phyloP scores from a whole-genome alignment of 2,797 vertebrate species.

The Discoglossus pictus region DNA sequence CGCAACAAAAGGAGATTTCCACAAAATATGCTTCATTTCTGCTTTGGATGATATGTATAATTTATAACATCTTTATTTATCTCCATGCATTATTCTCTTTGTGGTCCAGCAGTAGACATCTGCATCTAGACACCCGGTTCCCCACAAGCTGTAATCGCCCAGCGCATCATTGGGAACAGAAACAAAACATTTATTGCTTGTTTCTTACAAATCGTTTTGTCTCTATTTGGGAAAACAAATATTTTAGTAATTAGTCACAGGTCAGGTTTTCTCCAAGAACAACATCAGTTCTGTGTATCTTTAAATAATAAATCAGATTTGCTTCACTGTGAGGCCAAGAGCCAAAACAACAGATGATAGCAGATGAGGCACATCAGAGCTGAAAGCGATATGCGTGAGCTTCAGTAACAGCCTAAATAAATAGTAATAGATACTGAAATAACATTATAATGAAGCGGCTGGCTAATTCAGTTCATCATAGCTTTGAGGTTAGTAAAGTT shows the following conservation, averaged over 20 bases:
- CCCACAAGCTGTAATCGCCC: too few species aligned
- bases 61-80: too few species aligned
- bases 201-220: background rate
- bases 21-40: too few species aligned
- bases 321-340: slow-evolving; percentile 55
- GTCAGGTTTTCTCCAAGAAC: slow-evolving; percentile 66
- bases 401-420: background rate
- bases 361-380: background rate
- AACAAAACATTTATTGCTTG: too few species aligned
- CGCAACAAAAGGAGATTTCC: too few species aligned
- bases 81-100: too few species aligned
- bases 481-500: too few species aligned
- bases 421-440: background rate
- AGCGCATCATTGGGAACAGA: too few species aligned
- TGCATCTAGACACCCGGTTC: too few species aligned
- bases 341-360: background rate
- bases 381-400: background rate
- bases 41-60: too few species aligned
- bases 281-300: slow-evolving; percentile 72
- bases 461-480: background rate
- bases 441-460: background rate
- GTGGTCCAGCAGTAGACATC: too few species aligned
- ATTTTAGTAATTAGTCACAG: slow-evolving; percentile 73
- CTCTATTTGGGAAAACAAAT: slow-evolving; percentile 70
- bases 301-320: slow-evolving; percentile 74